A percentile compares a stretch with the other conserved stretches of the same genome.
These are phyloP conservation scores for Caenorhabditis sinica DNA, from an alignment of 2,888 invertebrate genomes.

Conservation along the genomic window DNA sequence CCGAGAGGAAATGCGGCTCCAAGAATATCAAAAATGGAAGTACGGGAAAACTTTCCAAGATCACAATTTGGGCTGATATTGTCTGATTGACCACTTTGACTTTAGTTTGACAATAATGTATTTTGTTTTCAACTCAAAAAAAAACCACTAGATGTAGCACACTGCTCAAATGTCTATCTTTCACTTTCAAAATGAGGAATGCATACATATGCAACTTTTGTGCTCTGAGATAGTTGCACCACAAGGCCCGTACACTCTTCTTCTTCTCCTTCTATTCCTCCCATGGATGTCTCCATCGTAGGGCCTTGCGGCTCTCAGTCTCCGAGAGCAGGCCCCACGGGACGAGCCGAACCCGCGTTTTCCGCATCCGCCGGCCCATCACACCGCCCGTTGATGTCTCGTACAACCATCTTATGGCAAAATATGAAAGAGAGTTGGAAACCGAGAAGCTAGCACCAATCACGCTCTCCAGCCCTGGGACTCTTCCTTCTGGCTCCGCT, in stretches of 20 bases:
- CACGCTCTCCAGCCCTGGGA: conserved; percentile 57
- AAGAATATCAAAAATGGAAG: too few relatives aligned
- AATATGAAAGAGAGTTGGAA: conserved; percentile 64
- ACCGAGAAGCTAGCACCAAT: conserved; percentile 64
- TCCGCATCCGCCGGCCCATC: conserved; percentile 65
- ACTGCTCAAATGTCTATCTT: conserved; percentile 27
- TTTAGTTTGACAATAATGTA: conserved; percentile 45
- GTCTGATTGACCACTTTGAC: too few relatives aligned
- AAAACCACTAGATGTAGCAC: conserved; percentile 34
- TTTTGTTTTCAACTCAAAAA: conserved; percentile 25
- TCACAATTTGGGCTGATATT: too few relatives aligned
- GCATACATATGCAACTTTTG: conserved; percentile 65
- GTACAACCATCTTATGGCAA: conserved; percentile 63
- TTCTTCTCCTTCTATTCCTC: neutral
- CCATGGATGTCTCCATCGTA: conserved; percentile 54
- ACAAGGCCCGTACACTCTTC: conserved; percentile 38
- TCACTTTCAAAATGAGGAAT: conserved; percentile 56
- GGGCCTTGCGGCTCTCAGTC: conserved; percentile 46
- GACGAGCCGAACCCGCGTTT: conserved; percentile 60
- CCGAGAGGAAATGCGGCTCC: too few relatives aligned
- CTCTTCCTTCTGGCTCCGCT: conserved; percentile 7
- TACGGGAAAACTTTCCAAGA: too few relatives aligned
- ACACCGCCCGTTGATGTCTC: conserved; percentile 65
- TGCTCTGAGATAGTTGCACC: conserved; percentile 59
- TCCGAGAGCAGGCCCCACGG: conserved; percentile 66